Conservation (phyloP, 2,888 invertebrate genomes). For the Didymodactylos carnosus region DNA sequence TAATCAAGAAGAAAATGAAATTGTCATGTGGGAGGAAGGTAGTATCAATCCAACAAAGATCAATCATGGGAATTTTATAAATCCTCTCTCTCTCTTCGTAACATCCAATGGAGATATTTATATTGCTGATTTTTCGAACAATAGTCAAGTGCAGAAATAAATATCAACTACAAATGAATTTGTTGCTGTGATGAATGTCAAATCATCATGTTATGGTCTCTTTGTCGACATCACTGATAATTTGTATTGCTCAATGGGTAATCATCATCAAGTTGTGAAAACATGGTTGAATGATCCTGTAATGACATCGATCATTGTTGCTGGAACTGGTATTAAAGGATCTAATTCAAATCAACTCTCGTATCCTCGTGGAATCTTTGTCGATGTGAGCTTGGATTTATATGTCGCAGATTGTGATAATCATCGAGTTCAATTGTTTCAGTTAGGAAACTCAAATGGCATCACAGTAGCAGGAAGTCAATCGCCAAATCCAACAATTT, state of each 20-base stretch:
- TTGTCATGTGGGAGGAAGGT: neutral
- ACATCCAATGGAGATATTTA: neutral
- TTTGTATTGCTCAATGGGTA: neutral
- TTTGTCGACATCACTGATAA: too few species aligned
- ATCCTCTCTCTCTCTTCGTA: neutral
- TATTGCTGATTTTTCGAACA: neutral
- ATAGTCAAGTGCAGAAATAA: neutral
- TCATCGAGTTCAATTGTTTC: neutral
- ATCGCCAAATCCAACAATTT: neutral
- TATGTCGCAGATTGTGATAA: neutral
- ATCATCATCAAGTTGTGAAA: neutral
- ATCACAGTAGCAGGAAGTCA: neutral
- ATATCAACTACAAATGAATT: neutral
- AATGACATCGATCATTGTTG: neutral
- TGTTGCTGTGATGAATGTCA: neutral
- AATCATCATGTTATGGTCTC: too few species aligned
- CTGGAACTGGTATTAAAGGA: neutral
- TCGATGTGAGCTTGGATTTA: neutral
- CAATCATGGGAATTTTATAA: neutral
- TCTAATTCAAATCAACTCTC: neutral
- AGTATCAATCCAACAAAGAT: neutral
- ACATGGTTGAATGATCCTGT: too few species aligned
- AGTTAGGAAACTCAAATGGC: neutral
- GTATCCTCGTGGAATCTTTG: neutral
- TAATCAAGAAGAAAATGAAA: neutral